A percentile compares a stretch with the other conserved stretches of the same genome.
Conservation (phyloP, 2,113 vertebrate genomes). For the Leucosticte australis region DNA sequence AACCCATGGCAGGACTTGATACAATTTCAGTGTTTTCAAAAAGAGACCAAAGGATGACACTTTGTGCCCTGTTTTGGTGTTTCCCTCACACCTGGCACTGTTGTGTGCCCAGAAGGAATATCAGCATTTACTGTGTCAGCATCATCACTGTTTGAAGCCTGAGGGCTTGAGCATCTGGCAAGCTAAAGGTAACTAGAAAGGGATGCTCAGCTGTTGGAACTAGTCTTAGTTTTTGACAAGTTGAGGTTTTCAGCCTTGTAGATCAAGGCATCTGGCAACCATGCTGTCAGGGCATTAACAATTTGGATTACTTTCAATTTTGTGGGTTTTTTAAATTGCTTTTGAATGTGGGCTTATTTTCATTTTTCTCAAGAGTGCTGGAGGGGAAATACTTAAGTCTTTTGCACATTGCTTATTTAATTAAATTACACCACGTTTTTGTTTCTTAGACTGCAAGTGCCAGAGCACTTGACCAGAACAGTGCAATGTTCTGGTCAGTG, state of each 20-base stretch:
- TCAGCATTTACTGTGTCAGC: background rate
- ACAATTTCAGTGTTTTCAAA: background rate
- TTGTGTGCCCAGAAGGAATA: background rate
- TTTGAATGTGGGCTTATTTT: background rate
- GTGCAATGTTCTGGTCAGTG: background rate
- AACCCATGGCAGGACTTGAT: background rate
- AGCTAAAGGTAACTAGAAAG: background rate
- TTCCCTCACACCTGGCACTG: background rate
- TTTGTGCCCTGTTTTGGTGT: background rate
- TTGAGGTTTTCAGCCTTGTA: constrained; percentile 28
- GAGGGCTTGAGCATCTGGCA: background rate
- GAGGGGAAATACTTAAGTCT: background rate
- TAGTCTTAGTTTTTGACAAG: background rate
- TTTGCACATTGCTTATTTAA: background rate
- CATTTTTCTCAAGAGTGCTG: background rate
- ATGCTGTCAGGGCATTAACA: background rate
- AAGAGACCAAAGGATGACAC: background rate
- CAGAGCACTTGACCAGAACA: background rate
- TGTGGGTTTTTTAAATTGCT: background rate
- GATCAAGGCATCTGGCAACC: background rate
- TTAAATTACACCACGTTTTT: background rate
- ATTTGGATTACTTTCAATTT: background rate
- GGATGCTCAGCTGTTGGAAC: background rate
- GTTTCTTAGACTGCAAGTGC: background rate
- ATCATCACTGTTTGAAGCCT: background rate